These are phyloP conservation scores for Thymelicus lineola DNA, from an alignment of 2,888 invertebrate genomes.

Conservation along the genomic window DNA sequence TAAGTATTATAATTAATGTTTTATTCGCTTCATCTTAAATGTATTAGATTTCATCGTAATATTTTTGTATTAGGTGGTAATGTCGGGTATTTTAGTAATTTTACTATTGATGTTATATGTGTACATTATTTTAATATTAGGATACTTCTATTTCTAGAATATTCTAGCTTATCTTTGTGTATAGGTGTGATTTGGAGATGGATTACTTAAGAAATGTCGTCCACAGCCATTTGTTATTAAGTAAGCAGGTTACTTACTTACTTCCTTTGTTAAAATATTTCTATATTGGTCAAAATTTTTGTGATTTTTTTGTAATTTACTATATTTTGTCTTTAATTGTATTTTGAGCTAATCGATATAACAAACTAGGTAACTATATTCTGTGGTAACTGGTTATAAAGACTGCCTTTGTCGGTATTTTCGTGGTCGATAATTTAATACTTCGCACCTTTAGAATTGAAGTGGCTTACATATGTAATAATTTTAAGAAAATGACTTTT, in stretches of 20 bases:
- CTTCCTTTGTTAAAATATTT: background rate
- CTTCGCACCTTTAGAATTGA: too few relatives aligned
- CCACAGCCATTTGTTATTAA: constrained; percentile 1
- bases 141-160: background rate
- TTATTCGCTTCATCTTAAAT: background rate
- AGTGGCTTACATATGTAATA: too few relatives aligned
- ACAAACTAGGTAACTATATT: too few relatives aligned
- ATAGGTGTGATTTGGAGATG: background rate
- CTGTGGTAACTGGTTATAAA: too few relatives aligned
- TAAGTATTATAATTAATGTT: background rate
- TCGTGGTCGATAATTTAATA: too few relatives aligned
- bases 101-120: background rate
- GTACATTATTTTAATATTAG: background rate
- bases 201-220: constrained; percentile 20
- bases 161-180: background rate
- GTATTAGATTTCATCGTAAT: constrained; percentile 16
- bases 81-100: constrained; percentile 17
- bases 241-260: constrained; percentile 1
- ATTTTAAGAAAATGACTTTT: too few relatives aligned
- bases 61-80: constrained; percentile 24
- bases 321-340: too few relatives aligned
- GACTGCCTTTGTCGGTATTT: too few relatives aligned
- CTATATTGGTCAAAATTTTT: background rate
- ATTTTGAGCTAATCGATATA: too few relatives aligned
- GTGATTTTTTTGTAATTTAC: too few relatives aligned